These are phyloP conservation scores for Gymnothorax javanicus DNA, from an alignment of 2,797 vertebrate genomes.

Conservation along the genomic window DNA sequence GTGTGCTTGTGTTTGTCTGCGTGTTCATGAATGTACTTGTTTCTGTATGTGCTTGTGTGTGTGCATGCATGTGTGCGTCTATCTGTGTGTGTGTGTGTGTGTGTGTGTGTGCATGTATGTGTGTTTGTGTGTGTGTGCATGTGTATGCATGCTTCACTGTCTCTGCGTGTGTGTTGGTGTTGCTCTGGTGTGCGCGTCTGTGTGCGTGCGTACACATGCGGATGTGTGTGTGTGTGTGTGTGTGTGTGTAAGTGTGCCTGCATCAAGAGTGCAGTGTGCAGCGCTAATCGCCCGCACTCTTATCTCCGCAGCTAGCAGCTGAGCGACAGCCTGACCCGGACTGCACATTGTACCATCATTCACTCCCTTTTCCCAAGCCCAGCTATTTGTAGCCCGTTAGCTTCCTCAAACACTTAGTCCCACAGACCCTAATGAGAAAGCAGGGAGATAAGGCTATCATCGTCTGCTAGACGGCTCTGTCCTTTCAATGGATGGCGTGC, in stretches of 20 bases:
- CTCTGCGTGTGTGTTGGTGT: too few relatives aligned
- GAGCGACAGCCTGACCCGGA: not conserved
- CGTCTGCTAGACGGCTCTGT: not conserved
- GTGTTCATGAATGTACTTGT: too few relatives aligned
- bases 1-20: too few relatives aligned
- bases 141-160: too few relatives aligned
- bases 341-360: not conserved
- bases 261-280: conserved; percentile 13
- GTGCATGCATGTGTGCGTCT: not conserved
- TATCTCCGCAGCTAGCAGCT: not conserved
- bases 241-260: not conserved
- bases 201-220: not conserved
- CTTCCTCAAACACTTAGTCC: conserved; percentile 15
- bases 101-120: not conserved
- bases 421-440: conserved; percentile 9
- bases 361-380: not conserved
- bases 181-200: not conserved
- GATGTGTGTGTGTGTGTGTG: not conserved
- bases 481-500: conserved; percentile 11
- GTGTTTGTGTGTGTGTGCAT: not conserved
- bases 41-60: too few relatives aligned
- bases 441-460: not conserved
- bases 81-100: not conserved
- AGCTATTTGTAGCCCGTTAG: conserved; percentile 24
- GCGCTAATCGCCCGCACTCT: not conserved